Percentiles rank a stretch among this genome's conserved stretches.
Evolutionary conservation across 2,797 vertebrate species (phyloP).

Genomic region (Mormyrops boulengeri): DNA sequence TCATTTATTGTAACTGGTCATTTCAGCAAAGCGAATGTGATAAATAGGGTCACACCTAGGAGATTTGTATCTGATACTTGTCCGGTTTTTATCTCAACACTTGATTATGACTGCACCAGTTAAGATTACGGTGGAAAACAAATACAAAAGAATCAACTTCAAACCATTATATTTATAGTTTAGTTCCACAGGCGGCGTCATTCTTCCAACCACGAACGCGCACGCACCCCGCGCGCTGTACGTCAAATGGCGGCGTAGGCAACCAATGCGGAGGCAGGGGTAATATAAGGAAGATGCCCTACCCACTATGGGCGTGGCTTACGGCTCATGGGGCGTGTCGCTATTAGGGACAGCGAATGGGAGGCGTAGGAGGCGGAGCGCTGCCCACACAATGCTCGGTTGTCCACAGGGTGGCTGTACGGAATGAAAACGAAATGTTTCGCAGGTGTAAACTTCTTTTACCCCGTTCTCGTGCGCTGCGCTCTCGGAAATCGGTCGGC

Average conservation of each 20-base stretch:
- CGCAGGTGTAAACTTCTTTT: conserved; percentile 52
- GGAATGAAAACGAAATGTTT: conserved; percentile 20
- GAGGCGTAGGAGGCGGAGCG: conserved; percentile 39
- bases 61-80: neutral
- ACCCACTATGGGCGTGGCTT: neutral
- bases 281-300: neutral
- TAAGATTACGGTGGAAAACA: neutral
- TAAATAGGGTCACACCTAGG: neutral
- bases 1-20: neutral
- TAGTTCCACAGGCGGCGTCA: neutral
- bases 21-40: neutral
- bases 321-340: neutral
- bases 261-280: neutral
- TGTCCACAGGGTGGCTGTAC: neutral
- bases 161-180: neutral
- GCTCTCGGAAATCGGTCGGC: neutral
- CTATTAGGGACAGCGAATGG: conserved; percentile 8
- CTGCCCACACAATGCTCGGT: conserved; percentile 9
- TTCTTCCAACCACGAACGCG: neutral
- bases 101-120: neutral
- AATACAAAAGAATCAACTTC: neutral
- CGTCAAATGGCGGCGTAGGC: conserved; percentile 5
- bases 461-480: neutral
- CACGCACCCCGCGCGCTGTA: neutral
- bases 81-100: neutral